Evolutionary conservation across 2,888 invertebrate species (phyloP), one percentile per base, ranked within the genome.

Genomic region (Branchipolynoe longqiensis): DNA sequence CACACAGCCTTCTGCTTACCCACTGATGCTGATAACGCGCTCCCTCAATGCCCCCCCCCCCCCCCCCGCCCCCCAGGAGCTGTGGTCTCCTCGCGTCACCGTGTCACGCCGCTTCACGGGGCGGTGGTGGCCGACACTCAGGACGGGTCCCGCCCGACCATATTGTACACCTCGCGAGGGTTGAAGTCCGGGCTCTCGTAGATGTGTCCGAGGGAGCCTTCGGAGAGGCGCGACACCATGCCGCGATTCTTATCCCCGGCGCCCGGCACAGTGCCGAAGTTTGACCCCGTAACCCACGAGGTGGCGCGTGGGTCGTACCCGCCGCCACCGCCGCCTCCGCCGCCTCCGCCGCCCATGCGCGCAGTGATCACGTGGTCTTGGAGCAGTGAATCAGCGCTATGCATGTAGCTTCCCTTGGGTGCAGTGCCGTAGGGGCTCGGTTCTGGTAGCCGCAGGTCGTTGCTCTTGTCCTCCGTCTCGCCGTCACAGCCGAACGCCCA

Each of bases 111-210:
- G n/a, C n/a, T n/a, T n/a, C n/a, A n/a, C n/a, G n/a, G n/a, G n/a
- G n/a, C n/a, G n/a, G n/a, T n/a, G n/a, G n/a, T n/a, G n/a, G n/a
- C n/a, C n/a, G n/a, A 48, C 48, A 48, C 69, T 69, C 69, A 69
- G 18, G 69, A 69, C 2, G 69, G 69, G 69, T 69, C 69, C 38
- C 69, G 33, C 36, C 69, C 69, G 6, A 69, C 69, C 69, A 69
- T 69, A n/a, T 69, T 69, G 38, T 69, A 69, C 69, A 69, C 36
- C 69, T 69, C 69, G 3, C 69, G 2, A 1, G 69, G 69, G 69
- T 69, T 69, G 38, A 69, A 69, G 38, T 69, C 69, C 12, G 69
- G 69, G 18, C 69, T 69, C 69, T 69, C 69, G 25, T 69, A 69
- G 14, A 69, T 69, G 22, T 69, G 69, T 33, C 36, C 69, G 14